Percentiles rank a stretch among this genome's conserved stretches.
phyloP scores from a whole-genome alignment of 1,140 invertebrate species.

The Popillia japonica region DNA sequence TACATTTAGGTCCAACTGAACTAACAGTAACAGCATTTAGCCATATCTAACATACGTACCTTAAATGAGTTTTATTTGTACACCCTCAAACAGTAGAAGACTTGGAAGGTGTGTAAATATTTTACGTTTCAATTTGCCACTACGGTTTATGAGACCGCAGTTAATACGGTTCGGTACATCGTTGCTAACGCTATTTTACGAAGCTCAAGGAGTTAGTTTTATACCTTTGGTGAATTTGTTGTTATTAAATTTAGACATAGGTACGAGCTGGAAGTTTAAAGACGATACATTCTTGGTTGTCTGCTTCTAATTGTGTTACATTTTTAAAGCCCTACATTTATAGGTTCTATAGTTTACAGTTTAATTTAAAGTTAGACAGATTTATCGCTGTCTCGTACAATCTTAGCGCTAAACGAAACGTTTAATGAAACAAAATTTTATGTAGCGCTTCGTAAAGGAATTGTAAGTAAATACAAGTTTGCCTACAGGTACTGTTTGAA shows the following conservation, averaged over 20 bases:
- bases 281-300: not conserved
- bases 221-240: slow-evolving; percentile 1
- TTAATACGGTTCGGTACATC: not conserved
- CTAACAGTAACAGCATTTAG: not conserved
- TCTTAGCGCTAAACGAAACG: too few species aligned
- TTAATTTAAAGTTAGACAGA: slow-evolving; percentile 11
- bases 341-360: not conserved
- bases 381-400: not conserved
- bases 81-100: not conserved
- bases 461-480: too few species aligned
- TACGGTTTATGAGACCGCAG: slow-evolving; percentile 9
- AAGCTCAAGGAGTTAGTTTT: slow-evolving; percentile 9
- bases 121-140: slow-evolving; percentile 18
- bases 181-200: not conserved
- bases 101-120: not conserved
- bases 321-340: not conserved
- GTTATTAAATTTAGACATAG: not conserved
- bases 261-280: not conserved
- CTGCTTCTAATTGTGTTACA: not conserved
- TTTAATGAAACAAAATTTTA: too few species aligned
- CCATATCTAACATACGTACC: not conserved
- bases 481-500: too few species aligned
- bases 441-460: too few species aligned
- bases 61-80: not conserved
- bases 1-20: too few species aligned